Percentiles rank a stretch among this genome's conserved stretches.
Conservation (phyloP, 2,888 invertebrate species). For the Trichacis sp. region DNA sequence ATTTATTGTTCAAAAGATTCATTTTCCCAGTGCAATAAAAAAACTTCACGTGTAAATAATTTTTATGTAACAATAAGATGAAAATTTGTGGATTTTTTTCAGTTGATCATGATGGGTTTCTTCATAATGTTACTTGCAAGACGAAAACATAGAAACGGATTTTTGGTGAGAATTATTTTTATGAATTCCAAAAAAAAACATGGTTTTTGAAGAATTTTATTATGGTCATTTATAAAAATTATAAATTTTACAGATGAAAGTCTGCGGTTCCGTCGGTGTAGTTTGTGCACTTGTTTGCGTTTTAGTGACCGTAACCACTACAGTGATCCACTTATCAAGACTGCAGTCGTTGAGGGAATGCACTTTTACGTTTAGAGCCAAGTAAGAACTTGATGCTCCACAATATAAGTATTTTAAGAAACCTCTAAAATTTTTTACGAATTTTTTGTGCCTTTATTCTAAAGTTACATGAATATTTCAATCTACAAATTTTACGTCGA, state of each 20-base stretch:
- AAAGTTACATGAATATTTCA: too few species aligned
- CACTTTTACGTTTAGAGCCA: slow-evolving; percentile 77
- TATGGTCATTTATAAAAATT: too few species aligned
- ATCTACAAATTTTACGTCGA: too few species aligned
- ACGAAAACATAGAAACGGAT: slow-evolving; percentile 86
- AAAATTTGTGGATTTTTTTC: slow-evolving; percentile 60
- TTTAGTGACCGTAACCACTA: slow-evolving; percentile 89
- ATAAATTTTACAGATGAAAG: slow-evolving; percentile 78
- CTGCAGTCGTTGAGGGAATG: slow-evolving; percentile 89
- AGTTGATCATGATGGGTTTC: slow-evolving; percentile 88
- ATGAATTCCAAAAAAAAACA: too few species aligned
- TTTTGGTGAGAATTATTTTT: slow-evolving; percentile 92
- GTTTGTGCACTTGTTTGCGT: slow-evolving; percentile 90
- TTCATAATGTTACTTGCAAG: slow-evolving; percentile 88
- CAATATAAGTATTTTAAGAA: not conserved
- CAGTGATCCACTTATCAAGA: slow-evolving; percentile 89
- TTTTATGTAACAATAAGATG: too few species aligned
- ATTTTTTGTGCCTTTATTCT: too few species aligned
- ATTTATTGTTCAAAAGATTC: too few species aligned
- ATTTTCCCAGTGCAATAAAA: too few species aligned
- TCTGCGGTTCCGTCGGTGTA: slow-evolving; percentile 88
- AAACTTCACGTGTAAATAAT: too few species aligned
- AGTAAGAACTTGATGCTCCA: slow-evolving; percentile 45
- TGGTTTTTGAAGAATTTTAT: too few species aligned
- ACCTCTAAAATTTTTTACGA: too few species aligned